Evolutionary conservation across 2,797 vertebrate genomes (phyloP), one percentile per base, ranked within the genome.

Genomic region (Emys orbicularis): DNA sequence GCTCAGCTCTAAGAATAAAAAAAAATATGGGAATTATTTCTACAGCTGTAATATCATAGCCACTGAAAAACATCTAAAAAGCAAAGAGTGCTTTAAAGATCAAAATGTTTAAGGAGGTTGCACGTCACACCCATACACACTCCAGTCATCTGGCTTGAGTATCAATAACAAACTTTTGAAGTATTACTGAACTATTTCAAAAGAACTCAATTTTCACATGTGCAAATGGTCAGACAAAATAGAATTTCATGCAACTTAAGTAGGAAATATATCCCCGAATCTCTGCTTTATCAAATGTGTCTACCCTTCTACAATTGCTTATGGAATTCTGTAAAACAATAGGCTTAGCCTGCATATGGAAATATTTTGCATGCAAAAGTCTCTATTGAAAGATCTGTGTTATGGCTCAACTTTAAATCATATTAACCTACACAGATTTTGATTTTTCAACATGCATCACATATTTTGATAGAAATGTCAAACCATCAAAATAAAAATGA

Each of bases 401-500:
- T 18, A 81, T n/a, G 2, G 12, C 79, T 94, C 85, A 41, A 44
- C 12, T 93, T 96, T 91, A 94, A 95, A 94, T 90, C 54, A 79
- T 29, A 57, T 82, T 90, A 95, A 86, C 41, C 54, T 59, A 10
- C 47, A 87, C 74, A 89, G 84, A 88, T 87, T 96, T 96, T 65
- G 68, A 34, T 44, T 96, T 92, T 83, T 56, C 72, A 79, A 90
- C 44, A 50, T 52, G 79, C 21, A 81, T 90, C 87, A 88, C 6
- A 12, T 82, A 41, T 89, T 90, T 74, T 95, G 23, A 84, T 65
- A 88, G 88, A 91, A 83, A 93, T 86, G 12, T 90, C 90, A 88
- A 90, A 44, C 29, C 29, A 87, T 87, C 83, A 86, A 93, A 94
- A 90, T 94, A 95, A 96, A 96, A 97, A 96, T 94, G 84, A 95